phyloP scores from a whole-genome alignment of 30 jellyfish, hydroid and myxozoan genomes.

The Turritopsis rubra region DNA sequence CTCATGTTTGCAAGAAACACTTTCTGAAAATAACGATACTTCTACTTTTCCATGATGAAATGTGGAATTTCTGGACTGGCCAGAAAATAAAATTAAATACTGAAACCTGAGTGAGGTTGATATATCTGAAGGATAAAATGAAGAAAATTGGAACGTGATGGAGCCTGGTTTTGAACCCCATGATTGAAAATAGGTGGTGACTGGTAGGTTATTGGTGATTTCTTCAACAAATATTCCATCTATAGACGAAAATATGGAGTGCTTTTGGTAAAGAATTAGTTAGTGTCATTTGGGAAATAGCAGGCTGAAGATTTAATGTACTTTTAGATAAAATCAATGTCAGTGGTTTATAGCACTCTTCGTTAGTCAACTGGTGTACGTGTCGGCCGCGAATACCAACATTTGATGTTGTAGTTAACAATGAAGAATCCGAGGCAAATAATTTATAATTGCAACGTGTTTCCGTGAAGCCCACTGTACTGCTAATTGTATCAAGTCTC shows the following conservation, averaged over 20 bases:
- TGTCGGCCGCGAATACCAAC: constrained; percentile 4
- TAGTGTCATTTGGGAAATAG: no score
- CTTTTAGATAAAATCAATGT: no score
- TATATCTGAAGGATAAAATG: no score
- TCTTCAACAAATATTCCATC: no score
- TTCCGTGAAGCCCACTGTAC: not conserved
- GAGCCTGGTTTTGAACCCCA: no score
- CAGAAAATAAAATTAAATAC: not conserved
- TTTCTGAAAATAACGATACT: not conserved
- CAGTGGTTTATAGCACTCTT: not conserved
- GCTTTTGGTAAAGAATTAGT: no score
- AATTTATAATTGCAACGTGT: not conserved
- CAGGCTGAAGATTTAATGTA: no score
- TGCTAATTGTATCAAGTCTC: not conserved
- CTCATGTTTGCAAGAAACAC: not conserved
- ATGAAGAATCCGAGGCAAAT: not conserved
- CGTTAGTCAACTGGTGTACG: constrained; percentile 1
- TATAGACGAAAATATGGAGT: no score
- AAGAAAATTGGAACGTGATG: no score
- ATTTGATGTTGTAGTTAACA: constrained; percentile 7
- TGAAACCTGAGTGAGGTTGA: no score
- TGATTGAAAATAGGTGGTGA: no score
- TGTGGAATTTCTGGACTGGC: not conserved
- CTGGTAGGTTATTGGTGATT: no score
- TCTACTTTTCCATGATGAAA: not conserved